These are phyloP conservation scores for Sorex maritimensis DNA, from an alignment of 2,797 vertebrate genomes.

Conservation along the genomic window DNA sequence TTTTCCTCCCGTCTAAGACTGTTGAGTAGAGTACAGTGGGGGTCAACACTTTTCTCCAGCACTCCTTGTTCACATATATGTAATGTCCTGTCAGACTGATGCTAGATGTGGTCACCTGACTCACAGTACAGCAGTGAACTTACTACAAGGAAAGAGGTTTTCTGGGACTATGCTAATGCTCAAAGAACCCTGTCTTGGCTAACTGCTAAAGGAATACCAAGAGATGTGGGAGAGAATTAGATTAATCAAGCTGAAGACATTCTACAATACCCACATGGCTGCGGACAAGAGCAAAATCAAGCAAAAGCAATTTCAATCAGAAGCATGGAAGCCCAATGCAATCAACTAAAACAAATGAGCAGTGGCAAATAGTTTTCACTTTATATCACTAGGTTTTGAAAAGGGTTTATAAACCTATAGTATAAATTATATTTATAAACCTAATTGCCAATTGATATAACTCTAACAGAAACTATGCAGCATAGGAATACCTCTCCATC, in stretches of 20 bases:
- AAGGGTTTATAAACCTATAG: not conserved
- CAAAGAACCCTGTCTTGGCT: conserved; percentile 9
- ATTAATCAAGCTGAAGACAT: not conserved
- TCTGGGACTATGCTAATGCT: not conserved
- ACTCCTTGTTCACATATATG: not conserved
- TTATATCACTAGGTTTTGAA: not conserved
- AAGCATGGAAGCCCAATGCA: not conserved
- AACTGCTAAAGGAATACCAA: not conserved
- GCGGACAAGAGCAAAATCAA: conserved; percentile 24
- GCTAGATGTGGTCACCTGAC: not conserved
- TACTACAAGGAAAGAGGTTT: not conserved
- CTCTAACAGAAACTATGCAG: not conserved
- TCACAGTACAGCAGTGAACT: not conserved
- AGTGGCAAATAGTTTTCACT: conserved; percentile 10
- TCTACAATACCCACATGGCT: conserved; percentile 26
- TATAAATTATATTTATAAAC: no score
- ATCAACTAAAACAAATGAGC: not conserved
- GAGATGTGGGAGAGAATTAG: not conserved
- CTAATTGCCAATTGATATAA: not conserved
- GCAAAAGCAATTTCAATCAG: not conserved
- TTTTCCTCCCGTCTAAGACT: conserved; percentile 13
- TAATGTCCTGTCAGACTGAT: not conserved
- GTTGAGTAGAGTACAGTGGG: not conserved
- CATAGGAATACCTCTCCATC: not conserved
- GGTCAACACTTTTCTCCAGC: not conserved